Base-by-base conservation (phyloP, 2,888 invertebrate genomes). In the Drosophila prolongata region DNA sequence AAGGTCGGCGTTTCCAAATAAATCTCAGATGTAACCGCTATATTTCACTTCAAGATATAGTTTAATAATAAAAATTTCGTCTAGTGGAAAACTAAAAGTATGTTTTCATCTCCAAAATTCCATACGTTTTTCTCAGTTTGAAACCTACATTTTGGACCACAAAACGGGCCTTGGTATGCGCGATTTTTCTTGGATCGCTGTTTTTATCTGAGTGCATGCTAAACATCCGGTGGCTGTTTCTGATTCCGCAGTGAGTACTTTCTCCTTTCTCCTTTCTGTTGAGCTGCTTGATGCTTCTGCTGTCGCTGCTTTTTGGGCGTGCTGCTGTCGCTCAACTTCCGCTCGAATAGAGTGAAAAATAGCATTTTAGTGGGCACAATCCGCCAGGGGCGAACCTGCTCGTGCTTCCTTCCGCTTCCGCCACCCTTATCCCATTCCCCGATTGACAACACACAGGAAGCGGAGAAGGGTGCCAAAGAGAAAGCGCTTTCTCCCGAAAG, bases 291-390 rank as follows among this genome's bases (percentile, higher is more conserved):
- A 40, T 42, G 40, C 40, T 59, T 16, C 49, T 62, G 55, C 55
- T 14, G 30, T 54, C 58, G 56, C 58, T 53, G 46, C 61, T 66
- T 62, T 58, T 56, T 58, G 44, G 35, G 54, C 49, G 55, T 44
- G 64, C 53, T 57, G 47, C 78, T 84, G 83, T 87, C 83, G 79
- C 81, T 80, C 83, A 82, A 71, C 82, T 75, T 83, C 86, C 82
- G 82, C 82, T 87, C 75, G 83, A 87, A 84, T 81, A 75, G 79
- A 84, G 87, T 84, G 81, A 87, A 84, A 84, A 84, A 84, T 84
- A 77, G 84, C 84, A 75, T 83, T 83, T 84, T 78, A 73, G 79
- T 84, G 79, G 76, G 74, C 64, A 76, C 59, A 61, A 70, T 65
- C 30, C 67, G 37, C 43, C 44, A 35, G 46, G 27, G 71, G 64